A percentile compares a stretch with the other conserved stretches of the same genome.
These are phyloP conservation scores for Mus musculus DNA, from an alignment of 2,113 vertebrate genomes.

Conservation along the genomic window DNA sequence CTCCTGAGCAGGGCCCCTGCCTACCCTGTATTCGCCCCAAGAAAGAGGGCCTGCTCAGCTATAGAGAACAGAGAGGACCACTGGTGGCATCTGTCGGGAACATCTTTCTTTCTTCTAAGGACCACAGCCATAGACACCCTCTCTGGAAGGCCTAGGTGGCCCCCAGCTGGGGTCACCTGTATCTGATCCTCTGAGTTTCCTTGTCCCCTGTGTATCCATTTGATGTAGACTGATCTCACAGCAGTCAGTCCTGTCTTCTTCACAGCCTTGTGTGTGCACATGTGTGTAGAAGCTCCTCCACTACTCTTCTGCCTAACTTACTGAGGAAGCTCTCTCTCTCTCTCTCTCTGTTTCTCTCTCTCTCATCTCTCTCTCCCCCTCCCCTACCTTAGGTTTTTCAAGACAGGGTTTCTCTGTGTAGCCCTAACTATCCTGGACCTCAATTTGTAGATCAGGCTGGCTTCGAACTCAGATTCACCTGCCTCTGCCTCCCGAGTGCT, in stretches of 20 bases:
- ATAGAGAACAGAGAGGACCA: background rate
- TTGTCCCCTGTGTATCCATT: rapidly evolving
- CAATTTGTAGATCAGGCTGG: no score
- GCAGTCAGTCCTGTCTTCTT: rapidly evolving
- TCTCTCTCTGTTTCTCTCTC: no score
- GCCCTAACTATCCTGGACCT: no score
- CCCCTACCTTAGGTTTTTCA: no score
- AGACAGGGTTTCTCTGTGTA: background rate
- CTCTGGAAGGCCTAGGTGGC: background rate
- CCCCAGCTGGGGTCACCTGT: background rate
- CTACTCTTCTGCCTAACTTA: background rate
- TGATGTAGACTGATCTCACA: rapidly evolving
- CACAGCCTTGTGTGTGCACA: background rate
- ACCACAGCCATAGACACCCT: no score
- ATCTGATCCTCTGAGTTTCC: background rate
- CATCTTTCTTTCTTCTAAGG: background rate
- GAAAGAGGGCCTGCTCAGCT: background rate
- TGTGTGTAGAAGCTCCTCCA: background rate
- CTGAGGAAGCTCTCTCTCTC: background rate
- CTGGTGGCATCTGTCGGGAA: background rate
- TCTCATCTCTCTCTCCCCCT: no score
- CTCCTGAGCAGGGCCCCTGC: background rate
- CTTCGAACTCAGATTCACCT: no score
- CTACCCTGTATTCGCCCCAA: background rate
- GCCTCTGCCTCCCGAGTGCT: background rate